A percentile compares a stretch with the other conserved stretches of the same genome.
phyloP scores from a whole-genome alignment of 1,140 invertebrate species.

The Zaprionus lachaisei region DNA sequence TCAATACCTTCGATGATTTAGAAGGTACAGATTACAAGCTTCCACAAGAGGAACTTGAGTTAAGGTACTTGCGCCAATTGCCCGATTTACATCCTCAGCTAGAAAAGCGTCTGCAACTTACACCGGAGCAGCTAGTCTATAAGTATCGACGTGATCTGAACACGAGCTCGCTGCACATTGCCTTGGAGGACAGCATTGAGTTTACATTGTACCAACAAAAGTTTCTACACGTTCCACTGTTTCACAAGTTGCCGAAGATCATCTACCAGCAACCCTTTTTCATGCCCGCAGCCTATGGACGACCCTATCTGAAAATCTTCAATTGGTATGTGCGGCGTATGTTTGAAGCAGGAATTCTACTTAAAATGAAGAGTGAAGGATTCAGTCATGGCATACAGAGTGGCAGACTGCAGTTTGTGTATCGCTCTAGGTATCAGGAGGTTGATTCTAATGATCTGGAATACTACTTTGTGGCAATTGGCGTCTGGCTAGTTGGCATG shows the following conservation, averaged over 20 bases:
- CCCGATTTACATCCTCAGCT: conserved; percentile 50
- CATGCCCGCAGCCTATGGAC: conserved; percentile 53
- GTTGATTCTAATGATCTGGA: conserved; percentile 62
- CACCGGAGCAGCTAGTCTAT: conserved; percentile 47
- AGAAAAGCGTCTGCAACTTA: conserved; percentile 32
- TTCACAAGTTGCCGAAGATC: conserved; percentile 49
- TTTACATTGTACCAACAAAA: conserved; percentile 65
- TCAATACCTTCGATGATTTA: conserved; percentile 58
- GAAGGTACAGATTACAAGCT: conserved; percentile 33
- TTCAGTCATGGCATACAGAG: conserved; percentile 58
- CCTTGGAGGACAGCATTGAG: conserved; percentile 60
- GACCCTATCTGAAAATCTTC: conserved; percentile 60
- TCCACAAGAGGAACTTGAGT: conserved; percentile 42
- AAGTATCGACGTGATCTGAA: conserved; percentile 47
- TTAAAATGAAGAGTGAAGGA: conserved; percentile 60
- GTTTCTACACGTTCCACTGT: conserved; percentile 51
- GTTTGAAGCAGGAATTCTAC: conserved; percentile 61
- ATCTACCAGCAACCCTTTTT: conserved; percentile 59
- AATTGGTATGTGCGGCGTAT: conserved; percentile 58
- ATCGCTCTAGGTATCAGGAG: conserved; percentile 37
- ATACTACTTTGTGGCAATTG: conserved; percentile 53
- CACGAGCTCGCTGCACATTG: conserved; percentile 53
- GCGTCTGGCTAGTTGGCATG: conserved; percentile 54
- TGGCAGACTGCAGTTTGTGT: conserved; percentile 47
- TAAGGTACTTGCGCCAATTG: conserved; percentile 19